Evolutionary conservation across 2,888 invertebrate genomes (phyloP).

Genomic region (Druceiella hillmani): DNA sequence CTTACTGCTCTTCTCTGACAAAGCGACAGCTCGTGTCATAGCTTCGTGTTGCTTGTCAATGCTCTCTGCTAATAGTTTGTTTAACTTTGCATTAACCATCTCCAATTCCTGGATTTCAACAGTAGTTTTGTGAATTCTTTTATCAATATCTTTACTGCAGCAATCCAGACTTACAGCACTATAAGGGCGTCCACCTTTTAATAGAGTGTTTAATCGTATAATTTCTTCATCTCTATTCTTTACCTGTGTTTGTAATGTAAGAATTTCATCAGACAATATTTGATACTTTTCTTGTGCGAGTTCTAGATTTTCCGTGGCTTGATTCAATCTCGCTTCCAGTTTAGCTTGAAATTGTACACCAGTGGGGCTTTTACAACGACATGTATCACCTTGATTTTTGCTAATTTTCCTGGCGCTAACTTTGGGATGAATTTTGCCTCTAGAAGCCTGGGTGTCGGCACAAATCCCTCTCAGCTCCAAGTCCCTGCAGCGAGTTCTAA

Average conservation of each 20-base stretch:
- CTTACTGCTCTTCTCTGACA: slow-evolving; percentile 67
- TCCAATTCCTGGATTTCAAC: slow-evolving; percentile 57
- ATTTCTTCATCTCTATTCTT: slow-evolving; percentile 65
- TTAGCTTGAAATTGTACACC: too few relatives aligned
- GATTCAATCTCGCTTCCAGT: too few relatives aligned
- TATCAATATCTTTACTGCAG: slow-evolving; percentile 53
- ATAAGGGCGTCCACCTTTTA: slow-evolving; percentile 67
- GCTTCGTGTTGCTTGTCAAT: slow-evolving; percentile 73
- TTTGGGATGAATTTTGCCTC: slow-evolving; percentile 35
- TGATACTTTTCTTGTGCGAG: slow-evolving; percentile 41
- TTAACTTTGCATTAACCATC: slow-evolving; percentile 47
- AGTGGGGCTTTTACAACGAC: too few relatives aligned
- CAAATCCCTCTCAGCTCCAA: slow-evolving; percentile 43
- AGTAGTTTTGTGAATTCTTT: slow-evolving; percentile 51
- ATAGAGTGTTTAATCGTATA: slow-evolving; percentile 57
- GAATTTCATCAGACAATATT: slow-evolving; percentile 37
- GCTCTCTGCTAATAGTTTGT: slow-evolving; percentile 48
- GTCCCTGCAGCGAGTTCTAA: slow-evolving; percentile 43
- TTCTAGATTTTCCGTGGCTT: slow-evolving; percentile 3
- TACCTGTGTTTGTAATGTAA: slow-evolving; percentile 37
- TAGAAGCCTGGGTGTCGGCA: slow-evolving; percentile 42
- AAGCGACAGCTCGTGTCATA: slow-evolving; percentile 66
- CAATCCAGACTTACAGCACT: slow-evolving; percentile 60
- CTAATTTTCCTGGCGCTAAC: too few relatives aligned
- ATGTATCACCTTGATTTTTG: too few relatives aligned